Evolutionary conservation across 2,113 vertebrate species (phyloP).

Genomic region (Casuarius casuarius): DNA sequence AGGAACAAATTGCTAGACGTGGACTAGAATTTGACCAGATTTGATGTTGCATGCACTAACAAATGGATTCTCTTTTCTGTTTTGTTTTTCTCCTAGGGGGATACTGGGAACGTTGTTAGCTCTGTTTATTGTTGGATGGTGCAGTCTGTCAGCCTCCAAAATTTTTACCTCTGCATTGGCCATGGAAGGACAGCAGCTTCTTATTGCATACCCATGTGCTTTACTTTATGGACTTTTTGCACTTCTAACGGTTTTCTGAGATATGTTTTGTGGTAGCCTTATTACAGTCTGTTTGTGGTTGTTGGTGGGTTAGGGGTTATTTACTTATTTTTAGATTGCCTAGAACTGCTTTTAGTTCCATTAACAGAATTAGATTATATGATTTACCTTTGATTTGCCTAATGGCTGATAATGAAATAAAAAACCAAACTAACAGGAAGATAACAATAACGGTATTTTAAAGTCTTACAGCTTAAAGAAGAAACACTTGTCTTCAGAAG

Average conservation of each 20-base stretch:
- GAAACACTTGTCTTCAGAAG: neutral
- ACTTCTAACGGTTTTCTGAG: constrained; percentile 88
- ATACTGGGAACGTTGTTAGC: constrained; percentile 76
- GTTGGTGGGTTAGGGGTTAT: neutral
- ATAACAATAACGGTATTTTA: constrained; percentile 11
- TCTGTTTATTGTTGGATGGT: constrained; percentile 84
- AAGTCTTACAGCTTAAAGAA: constrained; percentile 10
- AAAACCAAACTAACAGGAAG: neutral
- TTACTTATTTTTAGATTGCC: constrained; percentile 22
- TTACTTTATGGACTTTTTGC: constrained; percentile 90
- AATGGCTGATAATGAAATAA: constrained; percentile 58
- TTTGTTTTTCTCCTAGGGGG: constrained; percentile 75
- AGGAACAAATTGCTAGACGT: neutral
- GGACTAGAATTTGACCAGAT: neutral
- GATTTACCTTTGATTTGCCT: constrained; percentile 43
- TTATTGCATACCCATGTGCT: constrained; percentile 89
- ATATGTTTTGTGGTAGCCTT: neutral
- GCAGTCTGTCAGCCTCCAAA: constrained; percentile 91
- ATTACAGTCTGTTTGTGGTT: neutral
- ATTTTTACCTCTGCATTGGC: constrained; percentile 88
- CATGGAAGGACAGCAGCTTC: constrained; percentile 90
- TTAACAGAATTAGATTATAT: constrained; percentile 41
- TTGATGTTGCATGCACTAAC: neutral
- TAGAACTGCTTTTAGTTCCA: constrained; percentile 22
- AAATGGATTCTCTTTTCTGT: neutral